These are phyloP conservation scores for Protonemura montana DNA, from an alignment of 2,888 invertebrate species.

Conservation along the genomic window DNA sequence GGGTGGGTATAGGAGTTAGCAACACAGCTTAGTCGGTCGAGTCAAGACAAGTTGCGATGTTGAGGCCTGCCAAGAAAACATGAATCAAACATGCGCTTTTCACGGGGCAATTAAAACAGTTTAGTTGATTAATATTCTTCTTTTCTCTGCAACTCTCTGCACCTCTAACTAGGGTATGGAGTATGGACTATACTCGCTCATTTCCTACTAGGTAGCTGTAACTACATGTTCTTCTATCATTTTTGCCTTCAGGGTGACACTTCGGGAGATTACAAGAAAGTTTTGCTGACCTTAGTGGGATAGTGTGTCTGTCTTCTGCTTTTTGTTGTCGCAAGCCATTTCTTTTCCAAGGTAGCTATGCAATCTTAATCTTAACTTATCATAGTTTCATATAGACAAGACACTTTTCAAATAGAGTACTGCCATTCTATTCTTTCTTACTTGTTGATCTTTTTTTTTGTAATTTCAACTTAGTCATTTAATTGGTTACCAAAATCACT, in stretches of 20 bases:
- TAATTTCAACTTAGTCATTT: slow-evolving; percentile 53
- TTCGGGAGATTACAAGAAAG: slow-evolving; percentile 92
- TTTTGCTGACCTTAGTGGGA: slow-evolving; percentile 79
- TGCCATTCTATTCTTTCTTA: neutral
- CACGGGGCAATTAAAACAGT: no score
- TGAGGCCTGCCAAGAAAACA: no score
- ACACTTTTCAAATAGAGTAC: neutral
- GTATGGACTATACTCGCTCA: no score
- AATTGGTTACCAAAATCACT: no score
- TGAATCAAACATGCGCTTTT: no score
- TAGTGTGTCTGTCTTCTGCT: slow-evolving; percentile 23
- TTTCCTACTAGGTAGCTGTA: neutral
- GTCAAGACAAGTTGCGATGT: no score
- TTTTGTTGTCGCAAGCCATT: slow-evolving; percentile 18
- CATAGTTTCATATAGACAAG: slow-evolving; percentile 3
- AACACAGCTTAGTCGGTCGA: no score
- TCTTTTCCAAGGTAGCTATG: slow-evolving; percentile 17
- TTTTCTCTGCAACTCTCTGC: no score
- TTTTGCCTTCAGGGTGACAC: slow-evolving; percentile 83
- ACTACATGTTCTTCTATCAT: neutral
- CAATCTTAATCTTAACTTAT: neutral
- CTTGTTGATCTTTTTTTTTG: neutral
- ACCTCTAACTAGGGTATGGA: no score
- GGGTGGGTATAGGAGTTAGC: no score
- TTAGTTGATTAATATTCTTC: no score